Evolutionary conservation across 2,888 invertebrate species (phyloP), one percentile per base, ranked within the genome.

Genomic region (Diaphora mendica): DNA sequence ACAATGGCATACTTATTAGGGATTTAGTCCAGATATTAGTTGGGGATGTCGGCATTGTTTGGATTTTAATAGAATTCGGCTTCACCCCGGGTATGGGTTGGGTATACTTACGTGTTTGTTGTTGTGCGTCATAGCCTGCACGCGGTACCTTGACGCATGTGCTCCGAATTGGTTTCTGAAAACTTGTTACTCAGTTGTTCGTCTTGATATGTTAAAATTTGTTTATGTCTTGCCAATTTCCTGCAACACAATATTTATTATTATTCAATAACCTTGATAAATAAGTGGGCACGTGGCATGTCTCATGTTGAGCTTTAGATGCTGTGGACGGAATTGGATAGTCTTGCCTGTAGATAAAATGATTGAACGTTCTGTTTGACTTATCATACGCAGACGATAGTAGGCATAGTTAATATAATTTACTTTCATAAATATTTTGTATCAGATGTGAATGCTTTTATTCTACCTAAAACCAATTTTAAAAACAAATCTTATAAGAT

Each of bases 1-100:
- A 95, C 95, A 95, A 95, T 95, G 95, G 95, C 95, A 95, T 95
- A 95, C 95, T 95, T 95, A 95, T 95, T 95, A 95, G 95, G 95
- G 95, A 95, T 95, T 95, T 95, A 95, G 95, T 95, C 94, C 95
- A 95, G 95, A 95, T 95, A 95, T 95, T 95, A 95, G 95, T 95
- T 95, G 94, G 95, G 95, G 95, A 94, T 94, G 93, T 90, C 87
- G 92, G 92, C 88, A 95, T 95, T 95, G 95, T 95, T 95, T 94
- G 94, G 92, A 92, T 93, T 94, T 95, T 95, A 95, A 95, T 95
- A 94, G 95, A 95, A 95, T 95, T 91, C 93, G 89, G 89, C 87
- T 87, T 89, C 93, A 87, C 95, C 92, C 93, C 93, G 89, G 93
- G 93, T 91, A n/a, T n/a, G n/a, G 93, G 94, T 91, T 91, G 91